Base-by-base conservation (phyloP, 2,888 invertebrate genomes). In the Agonopterix heracliana region DNA sequence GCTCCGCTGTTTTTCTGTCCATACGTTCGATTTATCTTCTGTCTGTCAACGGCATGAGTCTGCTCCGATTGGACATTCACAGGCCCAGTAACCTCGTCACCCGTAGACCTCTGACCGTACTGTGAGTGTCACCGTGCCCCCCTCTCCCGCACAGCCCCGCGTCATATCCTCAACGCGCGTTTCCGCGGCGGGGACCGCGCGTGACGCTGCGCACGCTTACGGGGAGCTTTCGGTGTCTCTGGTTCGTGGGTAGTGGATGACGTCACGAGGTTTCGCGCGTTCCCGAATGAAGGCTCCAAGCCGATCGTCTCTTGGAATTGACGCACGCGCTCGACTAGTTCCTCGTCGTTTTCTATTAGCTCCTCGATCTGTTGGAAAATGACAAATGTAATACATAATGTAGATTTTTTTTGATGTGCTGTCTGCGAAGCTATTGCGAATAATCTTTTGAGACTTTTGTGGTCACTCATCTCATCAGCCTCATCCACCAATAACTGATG, bases 251-350 rank as follows among this genome's bases (percentile, higher is more conserved):
- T 78, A 55, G 81, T 80, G 17, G 82, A 82, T 1, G 72, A 26
- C 41, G 85, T 84, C 56, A 86, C 82, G 14, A 87, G 71, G 68
- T 87, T 87, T 46, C 86, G 81, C 45, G 73, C 53, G 69, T 86
- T 86, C 10, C 83, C 82, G 60, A 79, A 67, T 42, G 71, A 63
- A 42, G 72, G 60, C 66, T 77, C 71, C 48, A 67, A 54, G 0
- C 80, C 81, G 55, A 82, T 81, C 14, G 70, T 80, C 61, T 76
- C 71, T 47, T 84, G 82, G 72, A 87, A 86, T 48, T 71, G 70
- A 17, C 68, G 73, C 41, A 89, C 69, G 41, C 78, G 74, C 52
- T 69, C 69, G 54, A 86, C 71, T 3, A 88, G 59, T 54, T 85
- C 85, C 50, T 79, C 79, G 66, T 88, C 84, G 61, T 75, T 78